Conservation (phyloP, 1,140 invertebrate species). For the Drosophila lini region DNA sequence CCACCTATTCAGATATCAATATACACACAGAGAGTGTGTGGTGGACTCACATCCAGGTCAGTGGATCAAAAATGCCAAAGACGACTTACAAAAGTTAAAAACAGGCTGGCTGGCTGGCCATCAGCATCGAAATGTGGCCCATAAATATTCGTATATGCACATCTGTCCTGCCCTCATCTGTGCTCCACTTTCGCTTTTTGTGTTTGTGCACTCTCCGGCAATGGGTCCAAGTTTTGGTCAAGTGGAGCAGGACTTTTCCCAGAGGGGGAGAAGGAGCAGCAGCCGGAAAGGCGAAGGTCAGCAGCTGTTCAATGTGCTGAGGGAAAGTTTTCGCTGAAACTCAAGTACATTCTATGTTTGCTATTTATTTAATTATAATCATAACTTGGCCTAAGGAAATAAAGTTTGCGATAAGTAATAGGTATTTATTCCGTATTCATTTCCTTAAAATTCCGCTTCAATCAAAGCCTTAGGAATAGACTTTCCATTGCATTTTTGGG, state of each 20-base stretch:
- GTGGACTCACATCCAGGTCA: conserved; percentile 59
- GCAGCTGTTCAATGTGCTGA: conserved; percentile 22
- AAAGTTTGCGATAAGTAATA: neutral
- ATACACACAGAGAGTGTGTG: conserved; percentile 13
- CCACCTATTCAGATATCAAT: conserved; percentile 39
- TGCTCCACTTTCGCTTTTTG: conserved; percentile 60
- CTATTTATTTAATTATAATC: conserved; percentile 20
- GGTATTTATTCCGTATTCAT: neutral
- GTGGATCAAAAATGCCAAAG: conserved; percentile 74
- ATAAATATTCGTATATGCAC: neutral
- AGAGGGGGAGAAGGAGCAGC: too few species aligned
- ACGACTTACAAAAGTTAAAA: conserved; percentile 72
- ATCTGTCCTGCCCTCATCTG: conserved; percentile 19
- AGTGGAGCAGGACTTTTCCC: conserved; percentile 17
- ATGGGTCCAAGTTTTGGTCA: conserved; percentile 60
- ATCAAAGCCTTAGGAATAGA: neutral
- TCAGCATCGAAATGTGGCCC: conserved; percentile 16
- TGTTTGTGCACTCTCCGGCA: conserved; percentile 40
- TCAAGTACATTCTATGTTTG: conserved; percentile 2
- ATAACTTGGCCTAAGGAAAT: neutral
- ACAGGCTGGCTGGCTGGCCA: conserved; percentile 16
- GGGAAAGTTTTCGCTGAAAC: conserved; percentile 18
- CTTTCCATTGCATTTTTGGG: neutral
- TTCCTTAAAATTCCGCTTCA: neutral
- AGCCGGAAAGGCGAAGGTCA: conserved; percentile 40